Evolutionary conservation across 2,113 vertebrate species (phyloP).

Genomic region (Callipepla squamata): DNA sequence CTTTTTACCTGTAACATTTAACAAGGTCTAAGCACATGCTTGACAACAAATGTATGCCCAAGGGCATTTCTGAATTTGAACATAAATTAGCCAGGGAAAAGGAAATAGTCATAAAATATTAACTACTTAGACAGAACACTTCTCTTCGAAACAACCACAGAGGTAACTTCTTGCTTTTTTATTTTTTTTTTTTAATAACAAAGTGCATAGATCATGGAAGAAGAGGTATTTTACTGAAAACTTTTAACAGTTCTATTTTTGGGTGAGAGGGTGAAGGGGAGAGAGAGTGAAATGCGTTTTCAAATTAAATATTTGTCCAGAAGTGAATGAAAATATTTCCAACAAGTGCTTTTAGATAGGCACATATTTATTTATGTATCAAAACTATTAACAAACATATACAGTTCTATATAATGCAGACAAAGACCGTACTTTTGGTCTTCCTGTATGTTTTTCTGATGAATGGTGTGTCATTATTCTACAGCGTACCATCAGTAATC

Average conservation of each 20-base stretch:
- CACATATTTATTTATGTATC: too few species aligned
- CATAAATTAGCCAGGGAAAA: neutral
- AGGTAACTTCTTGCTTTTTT: neutral
- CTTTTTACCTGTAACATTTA: neutral
- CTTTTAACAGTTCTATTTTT: neutral
- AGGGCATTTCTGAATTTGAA: neutral
- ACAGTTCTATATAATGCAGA: neutral
- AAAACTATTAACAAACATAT: neutral
- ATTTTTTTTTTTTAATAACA: neutral
- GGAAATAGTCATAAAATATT: neutral
- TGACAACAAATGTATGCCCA: neutral
- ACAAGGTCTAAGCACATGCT: neutral
- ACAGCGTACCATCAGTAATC: neutral
- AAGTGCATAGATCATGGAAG: neutral
- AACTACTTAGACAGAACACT: neutral
- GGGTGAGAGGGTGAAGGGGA: rapidly evolving
- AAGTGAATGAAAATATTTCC: neutral
- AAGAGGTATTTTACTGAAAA: neutral
- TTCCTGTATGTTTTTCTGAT: neutral
- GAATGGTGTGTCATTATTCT: neutral
- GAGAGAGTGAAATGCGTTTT: neutral
- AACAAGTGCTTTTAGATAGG: neutral
- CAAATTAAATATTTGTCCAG: neutral
- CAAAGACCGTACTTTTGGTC: neutral
- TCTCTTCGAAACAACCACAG: neutral